phyloP scores from a whole-genome alignment of 2,113 vertebrate species.

The Lipophrys pholis region DNA sequence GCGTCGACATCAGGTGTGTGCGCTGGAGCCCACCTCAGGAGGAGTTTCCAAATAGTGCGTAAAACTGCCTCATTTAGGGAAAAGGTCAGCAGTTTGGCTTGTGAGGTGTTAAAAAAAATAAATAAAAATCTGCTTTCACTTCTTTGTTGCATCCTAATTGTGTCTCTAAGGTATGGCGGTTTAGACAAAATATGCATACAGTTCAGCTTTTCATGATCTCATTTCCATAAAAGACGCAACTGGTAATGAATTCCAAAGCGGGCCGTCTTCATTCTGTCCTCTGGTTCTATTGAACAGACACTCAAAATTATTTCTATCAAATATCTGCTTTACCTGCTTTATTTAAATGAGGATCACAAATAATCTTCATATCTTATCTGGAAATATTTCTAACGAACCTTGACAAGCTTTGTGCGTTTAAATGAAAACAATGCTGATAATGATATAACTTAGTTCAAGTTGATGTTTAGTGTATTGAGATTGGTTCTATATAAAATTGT shows the following conservation, averaged over 20 bases:
- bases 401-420: no score
- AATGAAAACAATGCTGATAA: no score
- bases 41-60: constrained; percentile 43
- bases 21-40: constrained; percentile 31
- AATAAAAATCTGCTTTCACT: not conserved
- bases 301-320: no score
- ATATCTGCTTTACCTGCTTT: no score
- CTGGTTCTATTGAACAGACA: not conserved
- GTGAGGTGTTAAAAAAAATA: constrained; percentile 14
- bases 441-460: no score
- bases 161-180: constrained; percentile 39
- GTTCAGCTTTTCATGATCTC: not conserved
- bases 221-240: constrained; percentile 39
- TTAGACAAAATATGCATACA: constrained; percentile 31
- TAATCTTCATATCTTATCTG: no score
- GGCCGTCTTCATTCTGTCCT: not conserved
- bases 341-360: no score
- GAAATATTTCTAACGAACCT: no score
- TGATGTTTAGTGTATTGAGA: no score
- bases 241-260: not conserved
- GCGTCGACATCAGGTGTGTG: constrained; percentile 32
- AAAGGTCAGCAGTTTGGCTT: constrained; percentile 69
- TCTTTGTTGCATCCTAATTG: constrained; percentile 61
- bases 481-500: no score
- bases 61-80: constrained; percentile 55